Conservation (phyloP, 2,113 vertebrate species). For the Chamaea fasciata region DNA sequence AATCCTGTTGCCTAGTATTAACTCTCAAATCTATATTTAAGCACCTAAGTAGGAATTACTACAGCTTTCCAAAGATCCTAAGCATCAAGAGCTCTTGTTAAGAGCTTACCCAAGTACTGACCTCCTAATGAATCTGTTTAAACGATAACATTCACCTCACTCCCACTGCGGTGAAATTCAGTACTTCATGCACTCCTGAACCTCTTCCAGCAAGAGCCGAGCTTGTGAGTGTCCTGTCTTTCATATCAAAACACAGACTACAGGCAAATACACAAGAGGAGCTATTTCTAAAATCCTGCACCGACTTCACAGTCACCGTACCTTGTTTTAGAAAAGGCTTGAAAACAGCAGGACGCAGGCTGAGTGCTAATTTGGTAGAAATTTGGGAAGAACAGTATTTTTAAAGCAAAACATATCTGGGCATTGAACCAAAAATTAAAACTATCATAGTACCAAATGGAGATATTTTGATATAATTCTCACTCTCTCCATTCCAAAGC, state of each 20-base stretch:
- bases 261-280: neutral
- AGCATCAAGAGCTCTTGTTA: slow-evolving; percentile 22
- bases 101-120: neutral
- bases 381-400: neutral
- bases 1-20: slow-evolving; percentile 40
- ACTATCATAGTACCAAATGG: neutral
- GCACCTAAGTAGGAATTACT: slow-evolving; percentile 50
- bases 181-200: neutral
- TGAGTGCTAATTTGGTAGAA: neutral
- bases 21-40: slow-evolving; percentile 64
- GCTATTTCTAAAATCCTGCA: neutral
- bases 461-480: neutral
- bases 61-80: slow-evolving; percentile 26
- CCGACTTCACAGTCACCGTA: neutral
- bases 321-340: neutral
- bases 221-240: neutral
- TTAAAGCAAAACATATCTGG: neutral
- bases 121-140: slow-evolving; percentile 1
- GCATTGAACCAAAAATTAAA: neutral
- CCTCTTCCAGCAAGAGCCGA: neutral
- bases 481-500: neutral
- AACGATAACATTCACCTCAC: accelerated
- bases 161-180: neutral
- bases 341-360: neutral
- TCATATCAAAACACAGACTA: neutral